Percentiles rank a stretch among this genome's conserved stretches.
phyloP scores from a whole-genome alignment of 37 sponge, comb jelly and placozoan genomes.

The Amphimedon queenslandica region DNA sequence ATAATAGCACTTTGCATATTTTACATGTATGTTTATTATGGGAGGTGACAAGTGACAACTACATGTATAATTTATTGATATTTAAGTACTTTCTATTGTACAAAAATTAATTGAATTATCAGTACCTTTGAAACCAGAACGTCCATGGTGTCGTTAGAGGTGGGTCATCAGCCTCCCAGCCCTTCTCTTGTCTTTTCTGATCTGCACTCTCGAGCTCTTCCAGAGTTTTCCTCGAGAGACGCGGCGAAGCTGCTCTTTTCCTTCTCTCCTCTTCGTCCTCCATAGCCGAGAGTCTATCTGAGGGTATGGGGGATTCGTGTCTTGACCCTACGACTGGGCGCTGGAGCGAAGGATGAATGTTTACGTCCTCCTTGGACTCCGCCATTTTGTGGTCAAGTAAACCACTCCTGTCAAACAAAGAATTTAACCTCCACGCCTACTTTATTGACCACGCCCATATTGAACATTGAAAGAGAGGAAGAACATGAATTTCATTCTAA shows the following conservation, averaged over 20 bases:
- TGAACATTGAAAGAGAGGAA: too few species aligned
- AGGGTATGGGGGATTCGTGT: neutral
- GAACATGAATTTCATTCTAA: too few species aligned
- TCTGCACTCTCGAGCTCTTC: slow-evolving; percentile 35
- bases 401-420: too few species aligned
- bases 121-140: slow-evolving; percentile 74
- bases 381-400: too few species aligned
- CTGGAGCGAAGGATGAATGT: neutral
- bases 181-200: neutral
- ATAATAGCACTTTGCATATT: too few species aligned
- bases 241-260: slow-evolving; percentile 19
- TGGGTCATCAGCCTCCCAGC: neutral
- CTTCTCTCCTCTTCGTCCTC: neutral
- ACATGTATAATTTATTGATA: too few species aligned
- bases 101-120: neutral
- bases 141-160: slow-evolving; percentile 56
- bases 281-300: neutral
- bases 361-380: too few species aligned
- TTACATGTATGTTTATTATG: too few species aligned
- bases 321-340: neutral
- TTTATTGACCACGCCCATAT: neutral
- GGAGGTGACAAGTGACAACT: too few species aligned
- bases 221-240: slow-evolving; percentile 10
- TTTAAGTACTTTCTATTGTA: neutral
- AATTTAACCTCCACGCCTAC: neutral